Percentiles rank a stretch among this genome's conserved stretches.
phyloP scores from a whole-genome alignment of 64 coral and sea anemone species.

The Stylophora pistillata region DNA sequence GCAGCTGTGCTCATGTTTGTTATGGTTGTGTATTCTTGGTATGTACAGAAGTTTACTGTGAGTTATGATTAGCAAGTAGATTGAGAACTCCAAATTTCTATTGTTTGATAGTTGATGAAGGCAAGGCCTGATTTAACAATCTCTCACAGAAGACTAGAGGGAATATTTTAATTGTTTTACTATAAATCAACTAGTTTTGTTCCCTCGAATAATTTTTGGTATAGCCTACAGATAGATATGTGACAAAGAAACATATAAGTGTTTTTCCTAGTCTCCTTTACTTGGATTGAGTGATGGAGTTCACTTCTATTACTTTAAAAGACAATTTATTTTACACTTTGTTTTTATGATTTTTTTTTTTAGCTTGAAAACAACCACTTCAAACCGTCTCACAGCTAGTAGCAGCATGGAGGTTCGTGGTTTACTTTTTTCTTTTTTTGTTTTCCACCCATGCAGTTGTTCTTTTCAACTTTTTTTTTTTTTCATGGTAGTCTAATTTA shows the following conservation, averaged over 20 bases:
- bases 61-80: no score
- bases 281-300: not conserved
- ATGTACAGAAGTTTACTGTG: not conserved
- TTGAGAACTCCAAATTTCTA: no score
- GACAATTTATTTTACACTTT: not conserved
- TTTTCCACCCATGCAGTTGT: not conserved
- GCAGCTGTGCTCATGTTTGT: slow-evolving; percentile 89
- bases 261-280: not conserved
- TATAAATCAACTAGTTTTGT: no score
- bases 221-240: no score
- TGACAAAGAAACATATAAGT: no score
- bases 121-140: not conserved
- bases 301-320: not conserved
- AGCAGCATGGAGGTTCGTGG: slow-evolving; percentile 44
- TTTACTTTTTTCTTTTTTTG: not conserved
- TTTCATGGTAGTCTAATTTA: not conserved
- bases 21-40: slow-evolving; percentile 98
- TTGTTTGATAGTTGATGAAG: not conserved
- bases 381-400: slow-evolving; percentile 22
- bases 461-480: no score
- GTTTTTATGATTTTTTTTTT: not conserved
- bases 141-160: no score
- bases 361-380: slow-evolving; percentile 15
- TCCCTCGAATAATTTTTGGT: no score
- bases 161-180: no score